Evolutionary conservation across 2,113 vertebrate genomes (phyloP).

Genomic region (Protomyctophum bolini): DNA sequence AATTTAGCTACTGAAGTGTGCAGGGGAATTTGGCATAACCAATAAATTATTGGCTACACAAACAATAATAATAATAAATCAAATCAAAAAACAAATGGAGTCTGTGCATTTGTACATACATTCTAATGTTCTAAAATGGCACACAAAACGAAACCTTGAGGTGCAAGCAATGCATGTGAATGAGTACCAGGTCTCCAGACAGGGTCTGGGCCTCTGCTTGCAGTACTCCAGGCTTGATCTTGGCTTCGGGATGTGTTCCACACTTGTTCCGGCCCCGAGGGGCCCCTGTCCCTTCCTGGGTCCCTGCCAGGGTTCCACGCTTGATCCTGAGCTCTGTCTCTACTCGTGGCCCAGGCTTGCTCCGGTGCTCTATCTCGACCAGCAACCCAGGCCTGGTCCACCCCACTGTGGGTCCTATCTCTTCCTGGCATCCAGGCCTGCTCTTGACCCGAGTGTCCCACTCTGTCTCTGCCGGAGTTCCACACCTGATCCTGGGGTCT

Average conservation of each 20-base stretch:
- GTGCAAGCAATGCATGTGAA: not conserved
- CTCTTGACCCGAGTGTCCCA: conserved; percentile 45
- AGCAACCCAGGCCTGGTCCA: conserved; percentile 26
- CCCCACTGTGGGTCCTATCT: conserved; percentile 29
- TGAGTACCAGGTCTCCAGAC: conserved; percentile 61
- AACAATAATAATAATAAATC: too few relatives aligned
- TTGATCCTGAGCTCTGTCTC: conserved; percentile 35
- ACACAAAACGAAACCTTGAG: not conserved
- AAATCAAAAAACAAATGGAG: too few relatives aligned
- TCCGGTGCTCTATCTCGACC: conserved; percentile 24
- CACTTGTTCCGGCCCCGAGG: not conserved
- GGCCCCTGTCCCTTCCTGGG: conserved; percentile 24
- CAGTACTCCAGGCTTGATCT: conserved; percentile 10
- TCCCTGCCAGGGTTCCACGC: conserved; percentile 45
- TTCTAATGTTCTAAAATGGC: too few relatives aligned
- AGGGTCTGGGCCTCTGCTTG: conserved; percentile 46
- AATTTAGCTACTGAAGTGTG: too few relatives aligned
- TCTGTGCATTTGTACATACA: too few relatives aligned
- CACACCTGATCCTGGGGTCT: conserved; percentile 42
- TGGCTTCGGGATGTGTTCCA: not conserved
- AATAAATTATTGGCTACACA: too few relatives aligned
- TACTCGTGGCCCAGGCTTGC: conserved; percentile 35
- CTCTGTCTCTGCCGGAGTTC: conserved; percentile 40
- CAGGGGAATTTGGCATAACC: too few relatives aligned
- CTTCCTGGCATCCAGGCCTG: conserved; percentile 49